Evolutionary conservation across 2,113 vertebrate species (phyloP).

Genomic region (Origma solitaria): DNA sequence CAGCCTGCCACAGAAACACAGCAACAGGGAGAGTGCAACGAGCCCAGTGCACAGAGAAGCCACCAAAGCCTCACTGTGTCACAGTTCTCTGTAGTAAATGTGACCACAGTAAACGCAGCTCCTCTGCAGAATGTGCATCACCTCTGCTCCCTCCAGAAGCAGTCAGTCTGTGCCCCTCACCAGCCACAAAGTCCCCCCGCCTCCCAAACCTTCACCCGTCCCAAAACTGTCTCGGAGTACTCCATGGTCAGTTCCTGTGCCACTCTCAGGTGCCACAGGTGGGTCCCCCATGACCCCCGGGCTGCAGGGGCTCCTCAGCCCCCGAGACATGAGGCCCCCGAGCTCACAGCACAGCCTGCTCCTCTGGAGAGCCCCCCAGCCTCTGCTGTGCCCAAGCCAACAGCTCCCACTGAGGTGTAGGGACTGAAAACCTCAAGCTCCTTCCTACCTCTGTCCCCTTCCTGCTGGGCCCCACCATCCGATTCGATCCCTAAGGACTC

Average conservation of each 20-base stretch:
- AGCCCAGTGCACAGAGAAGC: neutral
- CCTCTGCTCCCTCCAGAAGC: neutral
- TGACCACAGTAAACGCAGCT: neutral
- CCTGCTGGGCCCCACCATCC: neutral
- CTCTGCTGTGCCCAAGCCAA: neutral
- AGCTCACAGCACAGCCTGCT: neutral
- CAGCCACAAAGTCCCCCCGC: rapidly evolving
- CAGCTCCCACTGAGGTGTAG: neutral
- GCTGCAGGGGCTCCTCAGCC: neutral
- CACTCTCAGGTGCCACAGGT: neutral
- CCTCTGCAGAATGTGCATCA: rapidly evolving
- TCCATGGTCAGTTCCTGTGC: rapidly evolving
- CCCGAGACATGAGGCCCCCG: neutral
- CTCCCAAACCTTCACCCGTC: neutral
- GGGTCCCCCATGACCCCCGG: neutral
- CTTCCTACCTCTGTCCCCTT: neutral
- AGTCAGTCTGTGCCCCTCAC: rapidly evolving
- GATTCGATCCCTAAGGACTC: neutral
- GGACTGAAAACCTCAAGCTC: neutral
- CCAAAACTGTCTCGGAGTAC: rapidly evolving
- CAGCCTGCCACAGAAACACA: neutral
- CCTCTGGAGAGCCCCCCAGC: neutral
- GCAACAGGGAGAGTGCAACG: neutral
- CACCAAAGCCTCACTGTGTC: neutral
- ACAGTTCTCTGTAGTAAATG: neutral